These are phyloP conservation scores for Dasypogon diadema DNA, from an alignment of 2,888 invertebrate species.

Conservation along the genomic window DNA sequence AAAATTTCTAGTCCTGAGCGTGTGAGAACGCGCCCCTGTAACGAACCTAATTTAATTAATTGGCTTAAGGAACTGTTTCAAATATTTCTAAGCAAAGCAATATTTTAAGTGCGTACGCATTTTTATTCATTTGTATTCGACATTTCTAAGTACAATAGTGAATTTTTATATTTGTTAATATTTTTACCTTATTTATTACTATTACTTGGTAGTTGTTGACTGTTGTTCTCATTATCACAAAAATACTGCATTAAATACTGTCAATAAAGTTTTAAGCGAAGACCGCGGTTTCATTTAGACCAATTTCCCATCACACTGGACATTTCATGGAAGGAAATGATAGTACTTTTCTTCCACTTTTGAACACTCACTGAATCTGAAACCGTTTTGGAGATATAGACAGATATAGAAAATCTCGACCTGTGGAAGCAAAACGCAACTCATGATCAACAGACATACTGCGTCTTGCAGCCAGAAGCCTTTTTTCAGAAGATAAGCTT, in stretches of 20 bases:
- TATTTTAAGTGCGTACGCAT: neutral
- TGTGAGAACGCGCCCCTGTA: constrained; percentile 13
- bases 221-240: constrained; percentile 24
- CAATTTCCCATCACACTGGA: no score
- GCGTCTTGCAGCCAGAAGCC: no score
- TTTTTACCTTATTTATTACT: constrained; percentile 41
- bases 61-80: constrained; percentile 28
- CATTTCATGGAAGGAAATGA: no score
- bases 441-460: no score
- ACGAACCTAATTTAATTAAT: neutral
- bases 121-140: constrained; percentile 16
- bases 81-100: constrained; percentile 10
- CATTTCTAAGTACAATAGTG: constrained; percentile 29
- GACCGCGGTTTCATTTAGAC: neutral
- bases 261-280: neutral
- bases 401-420: no score
- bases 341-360: no score
- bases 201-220: constrained; percentile 36
- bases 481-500: no score
- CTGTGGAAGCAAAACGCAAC: no score
- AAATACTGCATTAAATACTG: neutral
- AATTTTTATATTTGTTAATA: constrained; percentile 43
- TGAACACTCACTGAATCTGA: no score
- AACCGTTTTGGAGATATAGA: no score
- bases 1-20: constrained; percentile 23